Conservation (phyloP, 2,797 vertebrate species). For the Capromys pilorides region DNA sequence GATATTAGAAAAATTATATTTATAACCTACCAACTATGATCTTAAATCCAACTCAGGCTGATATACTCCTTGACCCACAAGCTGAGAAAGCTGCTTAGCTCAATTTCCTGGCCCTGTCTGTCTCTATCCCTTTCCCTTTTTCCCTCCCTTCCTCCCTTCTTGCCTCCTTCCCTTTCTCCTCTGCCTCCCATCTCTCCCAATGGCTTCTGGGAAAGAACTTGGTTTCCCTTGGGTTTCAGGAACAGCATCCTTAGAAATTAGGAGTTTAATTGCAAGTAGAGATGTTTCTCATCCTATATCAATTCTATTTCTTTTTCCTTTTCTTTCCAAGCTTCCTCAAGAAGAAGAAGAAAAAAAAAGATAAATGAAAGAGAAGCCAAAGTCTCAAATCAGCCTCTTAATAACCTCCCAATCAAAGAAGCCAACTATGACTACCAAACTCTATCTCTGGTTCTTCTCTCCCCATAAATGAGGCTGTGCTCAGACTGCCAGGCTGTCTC, state of each 20-base stretch:
- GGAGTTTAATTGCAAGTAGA: slow-evolving; percentile 48
- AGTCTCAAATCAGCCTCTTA: neutral
- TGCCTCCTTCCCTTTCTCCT: too few species aligned
- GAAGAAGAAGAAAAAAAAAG: neutral
- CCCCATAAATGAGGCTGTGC: neutral
- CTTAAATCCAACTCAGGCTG: slow-evolving; percentile 17
- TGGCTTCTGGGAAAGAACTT: neutral
- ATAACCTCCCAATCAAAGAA: slow-evolving; percentile 7
- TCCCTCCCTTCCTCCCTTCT: neutral
- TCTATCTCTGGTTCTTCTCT: neutral
- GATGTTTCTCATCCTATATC: neutral
- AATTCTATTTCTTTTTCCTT: slow-evolving; percentile 27
- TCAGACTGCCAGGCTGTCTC: neutral
- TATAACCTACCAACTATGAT: neutral
- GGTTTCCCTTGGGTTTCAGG: neutral
- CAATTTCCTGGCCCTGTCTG: neutral
- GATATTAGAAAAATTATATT: slow-evolving; percentile 48
- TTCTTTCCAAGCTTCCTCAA: slow-evolving; percentile 47
- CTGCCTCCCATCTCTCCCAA: neutral
- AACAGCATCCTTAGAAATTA: neutral
- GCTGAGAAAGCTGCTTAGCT: neutral
- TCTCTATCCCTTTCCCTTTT: neutral
- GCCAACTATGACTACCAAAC: neutral
- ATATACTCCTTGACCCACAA: neutral
- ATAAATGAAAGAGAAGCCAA: neutral